These are phyloP conservation scores for Clostera curtula DNA, from an alignment of 2,888 invertebrate genomes.

Conservation along the genomic window DNA sequence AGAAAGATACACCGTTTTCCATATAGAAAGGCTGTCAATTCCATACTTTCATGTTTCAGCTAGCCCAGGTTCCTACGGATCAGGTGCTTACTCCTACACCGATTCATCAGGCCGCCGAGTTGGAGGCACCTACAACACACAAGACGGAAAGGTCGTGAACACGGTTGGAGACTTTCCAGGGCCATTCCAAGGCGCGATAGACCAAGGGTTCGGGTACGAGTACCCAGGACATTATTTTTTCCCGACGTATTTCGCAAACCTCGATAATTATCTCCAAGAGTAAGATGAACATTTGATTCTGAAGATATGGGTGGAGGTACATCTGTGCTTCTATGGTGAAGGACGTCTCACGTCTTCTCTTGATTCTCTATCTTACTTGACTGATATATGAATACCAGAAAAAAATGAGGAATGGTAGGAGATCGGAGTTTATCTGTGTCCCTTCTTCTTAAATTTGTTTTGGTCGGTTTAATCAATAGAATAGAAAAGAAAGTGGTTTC, in stretches of 20 bases:
- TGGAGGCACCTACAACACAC: conserved; percentile 52
- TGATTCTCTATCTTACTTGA: too few relatives aligned
- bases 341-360: conserved; percentile 4
- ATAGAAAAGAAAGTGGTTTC: too few relatives aligned
- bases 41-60: conserved; percentile 11
- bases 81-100: conserved; percentile 48
- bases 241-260: conserved; percentile 52
- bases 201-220: conserved; percentile 7
- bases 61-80: conserved; percentile 27
- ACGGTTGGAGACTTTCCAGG: conserved; percentile 17
- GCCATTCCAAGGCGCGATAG: conserved; percentile 24
- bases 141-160: conserved; percentile 34
- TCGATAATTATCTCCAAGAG: conserved; percentile 51
- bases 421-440: too few relatives aligned
- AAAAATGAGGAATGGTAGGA: too few relatives aligned
- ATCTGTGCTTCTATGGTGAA: conserved; percentile 15
- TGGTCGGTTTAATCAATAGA: too few relatives aligned
- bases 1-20: too few relatives aligned
- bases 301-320: conserved; percentile 42
- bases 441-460: too few relatives aligned
- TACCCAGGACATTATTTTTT: conserved; percentile 35
- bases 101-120: conserved; percentile 60
- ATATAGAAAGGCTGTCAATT: neutral
- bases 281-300: conserved; percentile 34
- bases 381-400: too few relatives aligned